phyloP scores from a whole-genome alignment of 1,140 invertebrate species.

The Maniola jurtina region DNA sequence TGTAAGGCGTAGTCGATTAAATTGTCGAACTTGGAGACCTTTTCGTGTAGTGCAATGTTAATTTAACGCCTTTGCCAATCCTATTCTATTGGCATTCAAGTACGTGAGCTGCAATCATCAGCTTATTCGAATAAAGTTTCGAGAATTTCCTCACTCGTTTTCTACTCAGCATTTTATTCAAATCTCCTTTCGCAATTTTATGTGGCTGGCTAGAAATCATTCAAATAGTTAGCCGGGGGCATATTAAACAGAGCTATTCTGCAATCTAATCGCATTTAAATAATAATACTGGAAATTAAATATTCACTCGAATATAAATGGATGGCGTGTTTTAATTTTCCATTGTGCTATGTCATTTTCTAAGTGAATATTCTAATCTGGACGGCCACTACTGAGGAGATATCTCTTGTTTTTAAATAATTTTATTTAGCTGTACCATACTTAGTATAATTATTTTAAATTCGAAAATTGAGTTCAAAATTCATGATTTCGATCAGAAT shows the following conservation, averaged over 20 bases:
- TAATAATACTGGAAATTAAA: background rate
- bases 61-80: constrained; percentile 16
- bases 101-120: constrained; percentile 17
- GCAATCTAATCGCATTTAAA: constrained; percentile 6
- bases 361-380: no score
- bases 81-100: constrained; percentile 15
- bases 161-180: constrained; percentile 18
- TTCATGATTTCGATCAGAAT: no score
- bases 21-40: constrained; percentile 1
- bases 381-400: no score
- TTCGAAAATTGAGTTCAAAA: no score
- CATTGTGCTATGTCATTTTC: background rate
- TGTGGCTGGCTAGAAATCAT: constrained; percentile 16
- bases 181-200: constrained; percentile 17
- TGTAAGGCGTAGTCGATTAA: background rate
- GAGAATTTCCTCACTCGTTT: constrained; percentile 16
- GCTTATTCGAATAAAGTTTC: constrained; percentile 20
- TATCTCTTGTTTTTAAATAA: no score
- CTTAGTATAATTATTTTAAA: no score
- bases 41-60: constrained; percentile 14
- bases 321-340: background rate
- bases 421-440: no score
- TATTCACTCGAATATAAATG: background rate
- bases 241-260: constrained; percentile 12
- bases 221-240: constrained; percentile 15